These are phyloP conservation scores for Sinonovacula constricta DNA, from an alignment of 1,140 invertebrate species.

Conservation along the genomic window DNA sequence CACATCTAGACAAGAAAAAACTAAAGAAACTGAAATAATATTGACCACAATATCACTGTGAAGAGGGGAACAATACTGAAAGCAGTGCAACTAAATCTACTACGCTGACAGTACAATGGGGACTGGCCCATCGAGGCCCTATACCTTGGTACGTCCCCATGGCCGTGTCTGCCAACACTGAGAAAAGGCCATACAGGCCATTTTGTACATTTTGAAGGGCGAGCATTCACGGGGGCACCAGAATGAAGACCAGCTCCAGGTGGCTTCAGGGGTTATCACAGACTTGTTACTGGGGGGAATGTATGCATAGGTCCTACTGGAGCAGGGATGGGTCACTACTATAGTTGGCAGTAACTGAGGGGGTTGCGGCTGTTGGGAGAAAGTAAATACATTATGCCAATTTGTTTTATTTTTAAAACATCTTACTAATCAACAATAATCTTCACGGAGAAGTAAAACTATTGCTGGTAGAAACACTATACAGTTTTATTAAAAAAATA, in stretches of 20 bases:
- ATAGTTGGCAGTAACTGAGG: slow-evolving; percentile 26
- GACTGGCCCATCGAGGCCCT: too few species aligned
- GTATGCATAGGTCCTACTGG: slow-evolving; percentile 17
- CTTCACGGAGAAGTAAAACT: too few species aligned
- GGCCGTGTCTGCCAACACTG: slow-evolving; percentile 35
- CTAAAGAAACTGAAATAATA: background rate
- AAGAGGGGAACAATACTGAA: too few species aligned
- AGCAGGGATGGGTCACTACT: slow-evolving; percentile 34
- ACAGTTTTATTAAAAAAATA: too few species aligned
- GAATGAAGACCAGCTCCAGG: slow-evolving; percentile 21
- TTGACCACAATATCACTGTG: too few species aligned
- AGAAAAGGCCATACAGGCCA: slow-evolving; percentile 14
- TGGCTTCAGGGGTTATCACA: slow-evolving; percentile 9
- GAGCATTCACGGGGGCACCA: slow-evolving; percentile 8
- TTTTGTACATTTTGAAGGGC: slow-evolving; percentile 38
- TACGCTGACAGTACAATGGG: too few species aligned
- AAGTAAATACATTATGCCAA: too few species aligned
- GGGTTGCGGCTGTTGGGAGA: slow-evolving; percentile 6
- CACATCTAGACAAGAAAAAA: background rate
- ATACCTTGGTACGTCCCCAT: slow-evolving; percentile 37
- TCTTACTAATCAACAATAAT: too few species aligned
- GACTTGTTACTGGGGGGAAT: slow-evolving; percentile 21
- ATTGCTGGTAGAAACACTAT: too few species aligned
- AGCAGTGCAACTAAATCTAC: too few species aligned
- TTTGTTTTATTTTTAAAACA: too few species aligned